Evolutionary conservation across 2,797 vertebrate genomes (phyloP), one percentile per base, ranked within the genome.

Genomic region (Sebastolobus alascanus): DNA sequence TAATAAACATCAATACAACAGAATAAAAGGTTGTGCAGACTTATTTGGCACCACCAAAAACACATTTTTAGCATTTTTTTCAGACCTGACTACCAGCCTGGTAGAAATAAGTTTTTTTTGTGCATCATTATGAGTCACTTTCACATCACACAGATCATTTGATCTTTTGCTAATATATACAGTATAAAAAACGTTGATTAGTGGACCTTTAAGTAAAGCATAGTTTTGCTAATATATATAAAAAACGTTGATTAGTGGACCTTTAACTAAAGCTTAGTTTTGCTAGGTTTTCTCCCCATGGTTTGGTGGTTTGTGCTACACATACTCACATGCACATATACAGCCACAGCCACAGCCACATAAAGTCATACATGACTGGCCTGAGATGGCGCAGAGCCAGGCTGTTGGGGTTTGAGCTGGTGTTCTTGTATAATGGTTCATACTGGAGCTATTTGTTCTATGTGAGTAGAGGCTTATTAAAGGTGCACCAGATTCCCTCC

Each of bases 381-480:
- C 43, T 25, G 20, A 76, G 72, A 85, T 60, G 60, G 70, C 3
- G 6, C 59, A 60, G 55, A 65, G 67, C 16, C 68, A 73, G 58
- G 52, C 84, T 59, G n/a, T 68, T 65, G 74, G 73, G 68, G 69
- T 72, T 60, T 87, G 79, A 75, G 71, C 68, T 71, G 56, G 63
- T 75, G 61, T 61, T 82, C 59, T 61, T 67, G 13, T 79, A 52
- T 68, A 80, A 86, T 72, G 40, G 67, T 73, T 90, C 37, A 60
- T 35, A 29, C 82, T 85, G 80, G 64, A 89, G 60, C 75, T 77
- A 81, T 92, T 86, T 89, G 86, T 85, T 85, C 72, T 77, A n/a
- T 75, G 65, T 80, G 73, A 78, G 79, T 29, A 50, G 70, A 84
- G 54, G 69, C 83, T 89, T 87, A 86, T 89, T 91, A 84, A 90